A percentile compares a stretch with the other conserved stretches of the same genome.
phyloP scores from a whole-genome alignment of 2,888 invertebrate species.

The Cremastinae sp. region DNA sequence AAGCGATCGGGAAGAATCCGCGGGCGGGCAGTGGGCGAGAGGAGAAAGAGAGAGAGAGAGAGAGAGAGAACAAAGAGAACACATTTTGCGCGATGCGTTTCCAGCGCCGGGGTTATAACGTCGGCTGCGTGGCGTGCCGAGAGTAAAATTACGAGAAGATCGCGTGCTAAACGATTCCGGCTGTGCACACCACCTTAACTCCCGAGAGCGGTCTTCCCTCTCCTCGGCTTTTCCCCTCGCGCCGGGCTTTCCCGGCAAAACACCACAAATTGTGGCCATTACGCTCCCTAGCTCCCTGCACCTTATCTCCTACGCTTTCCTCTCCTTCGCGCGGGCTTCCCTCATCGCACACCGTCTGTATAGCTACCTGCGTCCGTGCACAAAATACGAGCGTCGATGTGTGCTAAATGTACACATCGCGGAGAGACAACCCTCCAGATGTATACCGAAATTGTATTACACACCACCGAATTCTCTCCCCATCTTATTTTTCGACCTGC shows the following conservation, averaged over 20 bases:
- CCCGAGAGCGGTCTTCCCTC: no score
- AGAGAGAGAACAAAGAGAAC: constrained; percentile 29
- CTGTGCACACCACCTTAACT: no score
- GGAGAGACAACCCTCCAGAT: constrained; percentile 31
- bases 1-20: constrained; percentile 24
- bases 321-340: constrained; percentile 10
- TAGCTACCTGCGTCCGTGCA: not conserved
- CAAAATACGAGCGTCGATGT: not conserved
- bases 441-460: constrained; percentile 53
- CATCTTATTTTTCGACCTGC: constrained; percentile 23
- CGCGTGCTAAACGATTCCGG: constrained; percentile 78
- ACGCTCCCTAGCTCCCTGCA: constrained; percentile 54
- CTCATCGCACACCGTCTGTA: constrained; percentile 1
- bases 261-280: constrained; percentile 71
- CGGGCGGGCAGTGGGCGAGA: constrained; percentile 5
- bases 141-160: constrained; percentile 77
- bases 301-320: constrained; percentile 9
- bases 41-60: constrained; percentile 6
- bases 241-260: constrained; percentile 62
- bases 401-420: constrained; percentile 18
- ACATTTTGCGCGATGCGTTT: constrained; percentile 26
- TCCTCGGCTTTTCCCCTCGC: constrained; percentile 63
- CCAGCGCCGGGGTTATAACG: constrained; percentile 35
- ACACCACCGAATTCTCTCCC: constrained; percentile 34
- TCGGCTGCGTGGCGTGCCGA: constrained; percentile 63